A percentile compares a stretch with the other conserved stretches of the same genome.
Evolutionary conservation across 2,113 vertebrate genomes (phyloP).

Genomic region (Isichthys henryi): DNA sequence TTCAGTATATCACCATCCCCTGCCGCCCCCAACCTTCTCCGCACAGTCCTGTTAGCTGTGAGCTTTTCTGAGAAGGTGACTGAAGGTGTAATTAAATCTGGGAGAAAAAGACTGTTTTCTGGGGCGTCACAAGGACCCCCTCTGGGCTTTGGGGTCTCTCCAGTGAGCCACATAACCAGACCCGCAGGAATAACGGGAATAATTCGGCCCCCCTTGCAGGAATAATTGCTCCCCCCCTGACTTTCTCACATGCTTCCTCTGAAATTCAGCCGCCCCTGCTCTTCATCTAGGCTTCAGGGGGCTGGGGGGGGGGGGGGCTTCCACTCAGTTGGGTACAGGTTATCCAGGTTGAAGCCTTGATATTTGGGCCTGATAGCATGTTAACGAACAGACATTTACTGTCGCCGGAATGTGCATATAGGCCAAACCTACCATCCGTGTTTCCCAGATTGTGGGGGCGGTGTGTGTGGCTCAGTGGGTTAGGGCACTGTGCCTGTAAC

Average conservation of each 20-base stretch:
- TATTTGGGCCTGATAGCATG: neutral
- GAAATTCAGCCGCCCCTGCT: neutral
- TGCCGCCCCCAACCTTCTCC: neutral
- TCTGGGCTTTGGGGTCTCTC: neutral
- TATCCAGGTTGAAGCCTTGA: neutral
- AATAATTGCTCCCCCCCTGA: neutral
- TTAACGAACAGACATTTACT: neutral
- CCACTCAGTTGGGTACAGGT: neutral
- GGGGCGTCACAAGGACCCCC: neutral
- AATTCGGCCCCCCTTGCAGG: neutral
- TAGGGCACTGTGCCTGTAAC: neutral
- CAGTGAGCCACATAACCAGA: neutral
- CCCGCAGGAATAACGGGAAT: neutral
- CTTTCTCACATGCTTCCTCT: neutral
- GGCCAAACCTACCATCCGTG: neutral
- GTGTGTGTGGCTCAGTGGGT: neutral
- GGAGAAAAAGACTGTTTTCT: neutral
- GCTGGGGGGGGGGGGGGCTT: neutral
- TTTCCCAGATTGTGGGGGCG: neutral
- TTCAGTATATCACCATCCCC: neutral
- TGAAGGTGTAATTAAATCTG: neutral
- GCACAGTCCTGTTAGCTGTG: neutral
- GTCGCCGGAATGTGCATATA: neutral
- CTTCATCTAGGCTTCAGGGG: neutral
- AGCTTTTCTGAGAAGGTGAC: neutral